These are phyloP conservation scores for Diabrotica balteata DNA, from an alignment of 2,888 invertebrate species.

Conservation along the genomic window DNA sequence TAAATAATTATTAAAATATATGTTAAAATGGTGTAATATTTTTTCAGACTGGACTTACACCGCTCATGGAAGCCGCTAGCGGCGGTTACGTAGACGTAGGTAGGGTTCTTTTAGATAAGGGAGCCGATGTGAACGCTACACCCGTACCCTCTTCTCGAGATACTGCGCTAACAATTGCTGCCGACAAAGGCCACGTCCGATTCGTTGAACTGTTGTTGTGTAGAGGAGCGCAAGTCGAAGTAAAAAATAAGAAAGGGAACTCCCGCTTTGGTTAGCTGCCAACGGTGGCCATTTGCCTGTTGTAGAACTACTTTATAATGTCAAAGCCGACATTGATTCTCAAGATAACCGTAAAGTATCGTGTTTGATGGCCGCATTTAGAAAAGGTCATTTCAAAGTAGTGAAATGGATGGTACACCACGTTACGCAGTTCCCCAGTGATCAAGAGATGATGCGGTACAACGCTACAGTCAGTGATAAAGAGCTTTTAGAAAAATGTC, in stretches of 20 bases:
- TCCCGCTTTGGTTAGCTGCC: slow-evolving; percentile 98
- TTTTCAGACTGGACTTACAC: slow-evolving; percentile 90
- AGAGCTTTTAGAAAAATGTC: slow-evolving; percentile 90
- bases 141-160: slow-evolving; percentile 98
- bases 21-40: slow-evolving; percentile 13
- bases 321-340: slow-evolving; percentile 95
- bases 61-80: slow-evolving; percentile 99
- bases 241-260: slow-evolving; percentile 99
- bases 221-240: slow-evolving; percentile 91
- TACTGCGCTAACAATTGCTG: slow-evolving; percentile 98
- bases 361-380: slow-evolving; percentile 98
- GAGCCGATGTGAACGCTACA: slow-evolving; percentile 98
- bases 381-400: slow-evolving; percentile 95
- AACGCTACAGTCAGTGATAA: slow-evolving; percentile 92
- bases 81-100: slow-evolving; percentile 99
- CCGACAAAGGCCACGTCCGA: slow-evolving; percentile 98
- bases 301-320: slow-evolving; percentile 90
- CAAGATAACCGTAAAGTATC: slow-evolving; percentile 98
- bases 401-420: slow-evolving; percentile 99
- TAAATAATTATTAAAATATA: too few relatives aligned
- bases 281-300: slow-evolving; percentile 97
- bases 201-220: slow-evolving; percentile 83
- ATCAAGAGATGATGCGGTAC: slow-evolving; percentile 76
- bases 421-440: slow-evolving; percentile 97
- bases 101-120: slow-evolving; percentile 91